These are phyloP conservation scores for Mongoloraphidia duomilia DNA, from an alignment of 2,888 invertebrate species.

Conservation along the genomic window DNA sequence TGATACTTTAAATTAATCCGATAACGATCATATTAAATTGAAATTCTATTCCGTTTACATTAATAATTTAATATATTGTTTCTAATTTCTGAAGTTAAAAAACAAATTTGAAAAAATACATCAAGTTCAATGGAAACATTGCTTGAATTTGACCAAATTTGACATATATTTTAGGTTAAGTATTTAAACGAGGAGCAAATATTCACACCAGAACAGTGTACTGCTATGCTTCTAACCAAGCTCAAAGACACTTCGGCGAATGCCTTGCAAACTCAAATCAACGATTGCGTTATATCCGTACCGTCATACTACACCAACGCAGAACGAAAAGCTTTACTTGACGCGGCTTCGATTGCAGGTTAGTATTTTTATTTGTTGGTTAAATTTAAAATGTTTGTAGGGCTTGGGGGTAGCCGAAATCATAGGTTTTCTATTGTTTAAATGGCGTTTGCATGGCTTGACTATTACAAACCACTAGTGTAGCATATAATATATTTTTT, in stretches of 20 bases:
- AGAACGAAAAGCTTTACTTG: slow-evolving; percentile 80
- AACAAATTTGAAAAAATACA: neutral
- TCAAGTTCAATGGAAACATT: too few relatives aligned
- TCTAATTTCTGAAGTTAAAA: neutral
- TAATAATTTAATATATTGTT: neutral
- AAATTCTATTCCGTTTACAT: neutral
- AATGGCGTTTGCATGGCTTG: neutral
- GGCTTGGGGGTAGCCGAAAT: too few relatives aligned
- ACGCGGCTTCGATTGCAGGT: slow-evolving; percentile 84
- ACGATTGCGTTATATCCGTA: slow-evolving; percentile 87
- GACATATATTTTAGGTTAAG: slow-evolving; percentile 39
- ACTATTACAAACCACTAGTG: neutral
- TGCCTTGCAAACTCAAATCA: slow-evolving; percentile 79
- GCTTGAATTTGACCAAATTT: neutral
- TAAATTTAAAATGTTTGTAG: too few relatives aligned
- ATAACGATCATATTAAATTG: too few relatives aligned
- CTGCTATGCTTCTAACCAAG: slow-evolving; percentile 94
- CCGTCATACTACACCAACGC: slow-evolving; percentile 92
- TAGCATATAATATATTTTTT: slow-evolving; percentile 7
- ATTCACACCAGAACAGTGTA: slow-evolving; percentile 86
- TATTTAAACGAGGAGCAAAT: slow-evolving; percentile 76
- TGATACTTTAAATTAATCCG: neutral
- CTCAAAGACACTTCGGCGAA: slow-evolving; percentile 79
- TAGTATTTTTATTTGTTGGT: slow-evolving; percentile 16
- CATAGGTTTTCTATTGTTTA: neutral